Conservation (phyloP, 2,797 vertebrate genomes). For the Melopsittacus undulatus region DNA sequence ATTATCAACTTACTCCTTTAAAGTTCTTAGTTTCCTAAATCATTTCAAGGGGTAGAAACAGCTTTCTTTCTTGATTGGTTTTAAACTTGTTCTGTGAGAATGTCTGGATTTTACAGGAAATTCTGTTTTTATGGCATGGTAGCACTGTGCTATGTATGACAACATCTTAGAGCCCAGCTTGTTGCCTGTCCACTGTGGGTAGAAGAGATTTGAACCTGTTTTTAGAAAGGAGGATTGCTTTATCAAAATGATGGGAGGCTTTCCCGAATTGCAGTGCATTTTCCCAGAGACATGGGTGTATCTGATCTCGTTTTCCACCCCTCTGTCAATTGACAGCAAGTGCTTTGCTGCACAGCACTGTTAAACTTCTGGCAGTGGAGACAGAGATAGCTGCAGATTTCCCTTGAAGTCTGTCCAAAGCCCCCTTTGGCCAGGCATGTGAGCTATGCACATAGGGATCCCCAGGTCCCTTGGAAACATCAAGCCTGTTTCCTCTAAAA, state of each 20-base stretch:
- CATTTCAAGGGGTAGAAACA: not conserved
- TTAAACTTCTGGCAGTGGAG: conserved; percentile 35
- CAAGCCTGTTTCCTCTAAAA: conserved; percentile 20
- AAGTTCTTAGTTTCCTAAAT: not conserved
- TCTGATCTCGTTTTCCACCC: conserved; percentile 38
- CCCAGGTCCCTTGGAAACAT: conserved; percentile 12
- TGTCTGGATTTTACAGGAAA: not conserved
- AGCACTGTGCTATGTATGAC: not conserved
- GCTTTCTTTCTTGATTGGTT: not conserved
- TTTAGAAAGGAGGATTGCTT: not conserved
- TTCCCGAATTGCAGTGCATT: not conserved
- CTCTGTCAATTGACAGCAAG: conserved; percentile 2
- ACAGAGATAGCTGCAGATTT: conserved; percentile 51
- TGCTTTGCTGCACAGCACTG: not conserved
- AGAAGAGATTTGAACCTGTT: not conserved
- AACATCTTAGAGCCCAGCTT: not conserved
- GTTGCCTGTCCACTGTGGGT: not conserved
- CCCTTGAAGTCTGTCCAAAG: conserved; percentile 66
- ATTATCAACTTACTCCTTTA: not conserved
- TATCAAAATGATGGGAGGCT: not conserved
- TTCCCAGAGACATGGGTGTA: not conserved
- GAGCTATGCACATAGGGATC: not conserved
- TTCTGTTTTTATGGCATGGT: not conserved
- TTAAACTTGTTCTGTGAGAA: not conserved
- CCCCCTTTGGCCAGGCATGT: not conserved